Conservation (phyloP, 1,140 invertebrate genomes). For the Ganaspis sp. region DNA sequence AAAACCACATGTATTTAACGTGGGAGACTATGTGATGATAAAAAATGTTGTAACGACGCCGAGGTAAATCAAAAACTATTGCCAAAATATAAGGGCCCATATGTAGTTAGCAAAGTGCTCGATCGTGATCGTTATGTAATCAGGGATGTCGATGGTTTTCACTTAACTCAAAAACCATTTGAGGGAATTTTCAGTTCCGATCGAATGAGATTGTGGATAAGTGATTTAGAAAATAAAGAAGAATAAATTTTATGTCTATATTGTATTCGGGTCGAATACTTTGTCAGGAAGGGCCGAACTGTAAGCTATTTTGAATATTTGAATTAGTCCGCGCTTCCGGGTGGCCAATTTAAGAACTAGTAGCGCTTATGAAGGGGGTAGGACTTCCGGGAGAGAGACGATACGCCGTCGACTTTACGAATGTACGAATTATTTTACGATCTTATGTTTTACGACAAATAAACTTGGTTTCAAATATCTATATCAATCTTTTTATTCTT, state of each 20-base stretch:
- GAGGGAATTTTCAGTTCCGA: conserved; percentile 32
- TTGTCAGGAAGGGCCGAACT: conserved; percentile 16
- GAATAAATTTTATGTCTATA: not conserved
- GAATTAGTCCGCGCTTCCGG: no score
- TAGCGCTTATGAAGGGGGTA: no score
- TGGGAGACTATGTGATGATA: conserved; percentile 53
- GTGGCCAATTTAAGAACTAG: no score
- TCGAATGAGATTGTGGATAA: conserved; percentile 11
- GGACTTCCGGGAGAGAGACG: no score
- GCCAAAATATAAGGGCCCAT: conserved; percentile 50
- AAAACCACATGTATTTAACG: conserved; percentile 34
- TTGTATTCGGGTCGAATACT: not conserved
- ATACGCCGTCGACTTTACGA: no score
- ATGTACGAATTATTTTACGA: no score
- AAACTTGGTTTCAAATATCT: no score
- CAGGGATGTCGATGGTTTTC: conserved; percentile 45
- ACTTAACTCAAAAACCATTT: conserved; percentile 39
- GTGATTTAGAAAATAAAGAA: not conserved
- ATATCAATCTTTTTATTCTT: no score
- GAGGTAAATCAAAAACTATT: conserved; percentile 48
- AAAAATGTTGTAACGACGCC: conserved; percentile 46
- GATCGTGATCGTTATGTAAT: conserved; percentile 47
- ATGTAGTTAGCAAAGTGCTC: conserved; percentile 43
- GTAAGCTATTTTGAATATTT: not conserved
- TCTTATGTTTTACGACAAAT: no score